Base-by-base conservation (phyloP, 2,797 vertebrate genomes). In the Telmatherina bonti region DNA sequence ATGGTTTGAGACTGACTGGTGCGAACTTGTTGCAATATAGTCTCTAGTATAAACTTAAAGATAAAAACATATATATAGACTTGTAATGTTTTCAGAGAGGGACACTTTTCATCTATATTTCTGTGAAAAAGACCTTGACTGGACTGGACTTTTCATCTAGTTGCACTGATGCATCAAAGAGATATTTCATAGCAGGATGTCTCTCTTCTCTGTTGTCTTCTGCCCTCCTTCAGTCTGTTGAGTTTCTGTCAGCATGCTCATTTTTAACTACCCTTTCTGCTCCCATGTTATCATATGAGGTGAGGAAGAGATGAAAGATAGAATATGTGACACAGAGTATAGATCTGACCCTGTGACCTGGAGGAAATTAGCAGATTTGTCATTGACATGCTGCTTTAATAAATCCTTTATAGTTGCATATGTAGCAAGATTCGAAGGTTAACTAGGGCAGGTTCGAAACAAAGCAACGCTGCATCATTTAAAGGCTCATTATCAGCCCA, bases 91-190 rank as follows among this genome's bases (percentile, higher is more conserved):
- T n/a, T n/a, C n/a, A n/a, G n/a, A n/a, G n/a, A n/a, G n/a, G n/a
- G n/a, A n/a, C n/a, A n/a, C n/a, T n/a, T n/a, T n/a, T n/a, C n/a
- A n/a, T n/a, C n/a, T n/a, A n/a, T n/a, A n/a, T n/a, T n/a, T n/a
- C n/a, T n/a, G n/a, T n/a, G n/a, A n/a, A n/a, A n/a, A n/a, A n/a
- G n/a, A n/a, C n/a, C n/a, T n/a, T n/a, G n/a, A n/a, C n/a, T n/a
- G n/a, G n/a, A n/a, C n/a, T n/a, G n/a, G n/a, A n/a, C n/a, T n/a
- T n/a, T n/a, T n/a, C n/a, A n/a, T n/a, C n/a, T n/a, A 73, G 76
- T 81, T 83, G 62, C 69, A 66, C 61, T 38, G 61, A 83, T 43
- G 73, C 88, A 88, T 92, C 89, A 92, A 88, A 93, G 85, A 74
- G 58, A 52, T 26, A 57, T 81, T 81, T 79, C 74, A 85, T 81